phyloP scores from a whole-genome alignment of 2,888 invertebrate genomes.

The Lydus trimaculatus region DNA sequence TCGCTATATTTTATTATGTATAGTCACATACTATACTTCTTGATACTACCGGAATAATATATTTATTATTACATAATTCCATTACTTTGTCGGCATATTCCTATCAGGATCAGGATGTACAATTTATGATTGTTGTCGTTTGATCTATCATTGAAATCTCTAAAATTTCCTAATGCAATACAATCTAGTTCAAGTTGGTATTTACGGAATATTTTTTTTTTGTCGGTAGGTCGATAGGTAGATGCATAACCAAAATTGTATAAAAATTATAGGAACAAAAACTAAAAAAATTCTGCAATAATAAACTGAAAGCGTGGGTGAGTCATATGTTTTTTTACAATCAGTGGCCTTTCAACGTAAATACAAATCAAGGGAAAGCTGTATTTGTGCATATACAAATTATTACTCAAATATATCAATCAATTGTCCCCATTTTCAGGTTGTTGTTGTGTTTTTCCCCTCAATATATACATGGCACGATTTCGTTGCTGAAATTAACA shows the following conservation, averaged over 20 bases:
- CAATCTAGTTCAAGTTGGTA: neutral
- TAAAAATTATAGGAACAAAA: slow-evolving; percentile 14
- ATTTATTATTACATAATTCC: neutral
- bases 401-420: slow-evolving; percentile 45
- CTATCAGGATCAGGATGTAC: neutral
- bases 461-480: neutral
- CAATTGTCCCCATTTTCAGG: slow-evolving; percentile 38
- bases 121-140: neutral
- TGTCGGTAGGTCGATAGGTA: too few species aligned
- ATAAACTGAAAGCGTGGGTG: slow-evolving; percentile 42
- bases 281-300: slow-evolving; percentile 36
- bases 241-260: neutral
- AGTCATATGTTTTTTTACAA: slow-evolving; percentile 46
- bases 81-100: slow-evolving; percentile 1
- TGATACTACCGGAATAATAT: neutral
- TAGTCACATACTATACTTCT: neutral
- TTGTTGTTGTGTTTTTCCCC: slow-evolving; percentile 24
- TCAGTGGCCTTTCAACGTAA: slow-evolving; percentile 46
- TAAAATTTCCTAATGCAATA: neutral
- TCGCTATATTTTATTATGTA: neutral
- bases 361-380: slow-evolving; percentile 47
- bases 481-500: slow-evolving; percentile 2
- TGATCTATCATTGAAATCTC: slow-evolving; percentile 18
- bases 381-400: slow-evolving; percentile 32
- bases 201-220: neutral